Evolutionary conservation across 2,113 vertebrate species (phyloP).

Genomic region (Dasyornis broadbenti): DNA sequence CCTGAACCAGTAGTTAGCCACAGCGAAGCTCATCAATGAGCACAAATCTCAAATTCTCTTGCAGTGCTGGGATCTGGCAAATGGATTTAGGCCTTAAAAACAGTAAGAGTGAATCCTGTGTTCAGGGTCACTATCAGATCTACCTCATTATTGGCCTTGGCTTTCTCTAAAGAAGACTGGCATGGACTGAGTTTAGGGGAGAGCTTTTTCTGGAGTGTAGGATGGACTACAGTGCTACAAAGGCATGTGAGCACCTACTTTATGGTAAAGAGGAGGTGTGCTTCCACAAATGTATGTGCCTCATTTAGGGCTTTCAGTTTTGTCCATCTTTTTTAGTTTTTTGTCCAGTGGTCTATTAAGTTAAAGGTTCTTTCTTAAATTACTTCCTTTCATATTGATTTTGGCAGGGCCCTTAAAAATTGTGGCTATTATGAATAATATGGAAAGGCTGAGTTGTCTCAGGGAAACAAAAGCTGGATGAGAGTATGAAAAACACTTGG

Average conservation of each 20-base stretch:
- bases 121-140: background rate
- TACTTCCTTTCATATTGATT: background rate
- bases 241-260: background rate
- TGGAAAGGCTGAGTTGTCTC: background rate
- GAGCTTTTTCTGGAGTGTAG: background rate
- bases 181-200: background rate
- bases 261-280: background rate
- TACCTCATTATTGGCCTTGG: background rate
- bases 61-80: fast-evolving
- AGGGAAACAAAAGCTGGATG: background rate
- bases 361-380: background rate
- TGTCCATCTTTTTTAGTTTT: background rate
- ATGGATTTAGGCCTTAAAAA: background rate
- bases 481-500: background rate
- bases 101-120: background rate
- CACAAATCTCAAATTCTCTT: background rate
- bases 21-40: background rate
- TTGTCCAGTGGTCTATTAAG: background rate
- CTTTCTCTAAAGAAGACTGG: background rate
- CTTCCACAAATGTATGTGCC: background rate
- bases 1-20: background rate
- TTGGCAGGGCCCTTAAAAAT: background rate
- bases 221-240: background rate
- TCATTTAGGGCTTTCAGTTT: background rate
- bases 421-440: background rate